Conservation (phyloP, 2,888 invertebrate genomes). For the Acronicta alni region DNA sequence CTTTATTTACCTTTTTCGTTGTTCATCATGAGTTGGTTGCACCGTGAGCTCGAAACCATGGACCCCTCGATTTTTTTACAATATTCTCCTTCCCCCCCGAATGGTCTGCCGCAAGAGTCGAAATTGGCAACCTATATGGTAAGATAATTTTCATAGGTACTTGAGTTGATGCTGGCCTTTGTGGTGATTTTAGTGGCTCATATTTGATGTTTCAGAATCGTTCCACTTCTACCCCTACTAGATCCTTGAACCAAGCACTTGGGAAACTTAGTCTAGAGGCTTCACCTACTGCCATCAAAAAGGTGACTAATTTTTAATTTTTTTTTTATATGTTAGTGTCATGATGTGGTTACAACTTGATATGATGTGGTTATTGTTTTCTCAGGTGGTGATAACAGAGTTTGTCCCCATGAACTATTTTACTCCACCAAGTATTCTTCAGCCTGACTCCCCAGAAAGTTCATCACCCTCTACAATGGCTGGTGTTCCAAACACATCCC, state of each 20-base stretch:
- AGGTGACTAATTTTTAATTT: constrained; percentile 65
- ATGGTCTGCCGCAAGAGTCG: constrained; percentile 95
- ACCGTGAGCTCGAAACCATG: constrained; percentile 86
- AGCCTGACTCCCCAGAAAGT: constrained; percentile 75
- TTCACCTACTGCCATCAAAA: constrained; percentile 74
- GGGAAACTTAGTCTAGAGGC: constrained; percentile 76
- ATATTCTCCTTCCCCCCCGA: constrained; percentile 89
- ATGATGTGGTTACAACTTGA: too few relatives aligned
- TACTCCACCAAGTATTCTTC: constrained; percentile 64
- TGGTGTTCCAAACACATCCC: constrained; percentile 65
- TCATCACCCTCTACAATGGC: constrained; percentile 71
- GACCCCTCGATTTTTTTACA: constrained; percentile 92
- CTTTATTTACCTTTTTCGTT: constrained; percentile 36
- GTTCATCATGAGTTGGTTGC: constrained; percentile 57
- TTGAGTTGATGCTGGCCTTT: constrained; percentile 7
- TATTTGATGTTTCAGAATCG: constrained; percentile 74
- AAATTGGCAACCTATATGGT: constrained; percentile 96
- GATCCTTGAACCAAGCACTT: constrained; percentile 73
- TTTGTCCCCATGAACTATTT: constrained; percentile 82
- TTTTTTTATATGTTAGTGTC: too few relatives aligned
- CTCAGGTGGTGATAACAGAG: constrained; percentile 76
- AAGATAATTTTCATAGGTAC: constrained; percentile 35
- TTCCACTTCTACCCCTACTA: constrained; percentile 72
- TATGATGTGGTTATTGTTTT: constrained; percentile 22
- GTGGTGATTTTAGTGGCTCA: constrained; percentile 21